Evolutionary conservation across 2,888 invertebrate genomes (phyloP).

Genomic region (Zele albiditarsus): DNA sequence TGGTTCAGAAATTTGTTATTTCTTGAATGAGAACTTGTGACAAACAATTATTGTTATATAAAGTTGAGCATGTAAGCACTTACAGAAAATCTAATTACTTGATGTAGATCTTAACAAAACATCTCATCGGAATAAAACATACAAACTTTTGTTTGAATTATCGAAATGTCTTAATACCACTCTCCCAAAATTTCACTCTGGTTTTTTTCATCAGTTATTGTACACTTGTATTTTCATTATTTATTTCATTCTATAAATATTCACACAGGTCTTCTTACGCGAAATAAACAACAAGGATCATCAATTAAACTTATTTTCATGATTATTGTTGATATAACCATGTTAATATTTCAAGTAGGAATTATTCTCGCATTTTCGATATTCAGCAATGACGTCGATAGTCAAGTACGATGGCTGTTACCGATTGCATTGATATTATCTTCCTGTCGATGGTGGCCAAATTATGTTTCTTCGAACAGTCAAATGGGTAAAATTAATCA

Average conservation of each 20-base stretch:
- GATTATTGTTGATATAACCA: constrained; percentile 76
- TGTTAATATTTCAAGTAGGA: constrained; percentile 79
- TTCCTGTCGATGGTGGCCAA: constrained; percentile 90
- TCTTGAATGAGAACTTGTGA: no score
- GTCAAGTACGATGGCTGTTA: constrained; percentile 75
- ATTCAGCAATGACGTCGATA: constrained; percentile 71
- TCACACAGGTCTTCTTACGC: constrained; percentile 49
- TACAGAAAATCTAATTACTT: no score
- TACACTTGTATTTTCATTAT: background rate
- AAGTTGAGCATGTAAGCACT: no score
- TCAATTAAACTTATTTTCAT: constrained; percentile 36
- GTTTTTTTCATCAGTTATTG: no score
- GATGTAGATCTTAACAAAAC: no score
- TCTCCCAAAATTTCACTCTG: no score
- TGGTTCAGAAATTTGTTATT: no score
- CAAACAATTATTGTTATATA: no score
- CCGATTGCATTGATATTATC: constrained; percentile 80
- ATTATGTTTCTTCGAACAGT: constrained; percentile 77
- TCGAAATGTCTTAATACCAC: no score
- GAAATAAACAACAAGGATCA: constrained; percentile 43
- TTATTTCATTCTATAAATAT: background rate
- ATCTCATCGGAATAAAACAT: no score
- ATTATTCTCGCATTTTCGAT: constrained; percentile 82
- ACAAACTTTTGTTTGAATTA: no score
- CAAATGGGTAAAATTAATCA: constrained; percentile 56